Evolutionary conservation across 2,888 invertebrate species (phyloP), one percentile per base, ranked within the genome.

Genomic region (Chesias legatella): DNA sequence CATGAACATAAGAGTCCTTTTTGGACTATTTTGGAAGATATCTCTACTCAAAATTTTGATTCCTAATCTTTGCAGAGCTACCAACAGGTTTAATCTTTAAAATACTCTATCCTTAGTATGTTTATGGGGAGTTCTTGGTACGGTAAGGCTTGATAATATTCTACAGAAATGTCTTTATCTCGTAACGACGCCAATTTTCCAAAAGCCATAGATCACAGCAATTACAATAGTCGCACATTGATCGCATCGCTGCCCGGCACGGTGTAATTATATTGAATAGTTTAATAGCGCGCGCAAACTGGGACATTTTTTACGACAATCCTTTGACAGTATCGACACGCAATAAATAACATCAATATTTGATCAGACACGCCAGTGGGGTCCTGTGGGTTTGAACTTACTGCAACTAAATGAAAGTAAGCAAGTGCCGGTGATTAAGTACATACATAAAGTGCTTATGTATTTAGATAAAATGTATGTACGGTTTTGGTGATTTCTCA

Each of bases 331-430:
- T 77, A 85, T 84, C 65, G 85, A 79, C 74, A 65, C 53, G 68
- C 68, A 61, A 84, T 84, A 84, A 82, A 83, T 85, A 67, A 71
- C 63, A 75, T 75, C 60, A 79, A 83, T 83, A 79, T 84, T 82
- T 77, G 76, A 84, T 84, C 73, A 63, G 85, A 70, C 67, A 82
- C 77, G 79, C 74, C 44, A 58, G 54, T 52, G 48, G 46, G 48
- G 43, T 47, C 22, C 29, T 41, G 22, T 30, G 22, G 17, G 27
- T 33, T 40, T 27, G 25, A 13, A 30, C 10, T 10, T 1, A 22
- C 27, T 31, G 10, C 21, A 27, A 35, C 10, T 7, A 26, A 10
- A 8, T 1, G 6, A 8, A 5, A 17, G 6, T 25, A 25, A 26
- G 31, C 20, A 31, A 31, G 31, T 26, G 31, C n/a, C 13, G 20